Evolutionary conservation across 2,113 vertebrate species (phyloP).

Genomic region (Solea senegalensis): DNA sequence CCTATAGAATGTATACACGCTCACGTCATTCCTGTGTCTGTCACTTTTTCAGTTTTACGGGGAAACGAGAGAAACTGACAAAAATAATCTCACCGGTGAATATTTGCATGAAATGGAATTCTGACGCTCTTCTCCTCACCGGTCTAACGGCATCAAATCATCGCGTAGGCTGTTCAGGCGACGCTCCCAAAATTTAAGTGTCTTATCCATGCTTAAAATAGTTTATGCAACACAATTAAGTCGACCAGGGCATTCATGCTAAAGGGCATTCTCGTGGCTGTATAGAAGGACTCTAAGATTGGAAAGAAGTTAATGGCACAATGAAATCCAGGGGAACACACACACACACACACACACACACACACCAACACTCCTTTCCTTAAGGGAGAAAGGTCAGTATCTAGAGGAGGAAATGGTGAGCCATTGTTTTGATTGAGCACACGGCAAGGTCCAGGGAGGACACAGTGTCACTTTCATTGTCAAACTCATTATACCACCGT

Average conservation of each 20-base stretch:
- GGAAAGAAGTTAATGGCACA: conserved; percentile 55
- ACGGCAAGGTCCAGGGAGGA: conserved; percentile 74
- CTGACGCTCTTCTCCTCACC: conserved; percentile 41
- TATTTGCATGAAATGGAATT: conserved; percentile 49
- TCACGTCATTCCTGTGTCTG: conserved; percentile 21
- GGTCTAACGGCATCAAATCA: conserved; percentile 46
- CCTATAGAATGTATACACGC: conserved; percentile 13
- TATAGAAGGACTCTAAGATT: conserved; percentile 49
- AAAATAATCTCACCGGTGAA: conserved; percentile 47
- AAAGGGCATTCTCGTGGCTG: conserved; percentile 56
- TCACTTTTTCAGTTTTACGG: conserved; percentile 24
- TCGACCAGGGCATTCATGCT: neutral
- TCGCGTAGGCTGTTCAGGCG: conserved; percentile 46
- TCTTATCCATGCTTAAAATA: conserved; percentile 46
- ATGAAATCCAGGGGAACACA: conserved; percentile 35
- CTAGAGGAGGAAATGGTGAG: conserved; percentile 75
- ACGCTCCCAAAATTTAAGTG: conserved; percentile 7
- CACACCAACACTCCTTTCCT: conserved; percentile 45
- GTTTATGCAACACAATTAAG: conserved; percentile 22
- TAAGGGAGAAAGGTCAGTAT: conserved; percentile 77
- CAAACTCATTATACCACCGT: conserved; percentile 78
- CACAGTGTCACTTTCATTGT: conserved; percentile 79
- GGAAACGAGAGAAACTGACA: conserved; percentile 28
- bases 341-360: conserved; percentile 27
- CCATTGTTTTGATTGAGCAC: conserved; percentile 81